Evolutionary conservation across 2,113 vertebrate species (phyloP), one percentile per base, ranked within the genome.

Genomic region (Panthera uncia): DNA sequence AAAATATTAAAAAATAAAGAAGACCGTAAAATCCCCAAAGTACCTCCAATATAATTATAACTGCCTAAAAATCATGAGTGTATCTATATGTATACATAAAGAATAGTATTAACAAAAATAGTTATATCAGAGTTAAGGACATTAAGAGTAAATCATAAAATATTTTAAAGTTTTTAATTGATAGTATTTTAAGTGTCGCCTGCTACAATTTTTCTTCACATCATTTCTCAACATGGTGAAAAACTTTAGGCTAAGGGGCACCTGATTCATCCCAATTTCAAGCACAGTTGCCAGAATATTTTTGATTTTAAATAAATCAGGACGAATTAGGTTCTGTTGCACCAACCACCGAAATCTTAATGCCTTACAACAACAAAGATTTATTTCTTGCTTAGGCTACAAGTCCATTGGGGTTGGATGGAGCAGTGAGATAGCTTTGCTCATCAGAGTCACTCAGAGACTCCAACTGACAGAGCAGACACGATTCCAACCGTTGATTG

Each of bases 191-290:
- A 95, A 52, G 33, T 50, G 4, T 94, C 81, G 21, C 19, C 50
- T 71, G 89, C 29, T 90, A 48, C 50, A 76, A 80, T 13, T 89
- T 96, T 97, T 91, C 76, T 85, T 81, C 50, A 65, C 31, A 55
- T 94, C 31, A 45, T 86, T 89, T 94, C 71, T 85, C 13, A 91
- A 97, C 76, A 88, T 52, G 11, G 12, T 85, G n/a, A 93, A 41
- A 65, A 66, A 48, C 41, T 93, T 57, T 5, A 95, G 36, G 52
- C 80, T 38, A 82, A 93, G 23, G 29, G 9, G 19, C 19, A 73
- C 8, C 16, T 71, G 50, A 80, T 52, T 31, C 29, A 65, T 63
- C 21, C 36, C 10, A 85, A 78, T 81, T 93, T 92, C 50, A 91
- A 91, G 19, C 52, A 61, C 4, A 85, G 11, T 65, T 89, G 13